Evolutionary conservation across 2,113 vertebrate species (phyloP).

Genomic region (Microcebus griseorufus): DNA sequence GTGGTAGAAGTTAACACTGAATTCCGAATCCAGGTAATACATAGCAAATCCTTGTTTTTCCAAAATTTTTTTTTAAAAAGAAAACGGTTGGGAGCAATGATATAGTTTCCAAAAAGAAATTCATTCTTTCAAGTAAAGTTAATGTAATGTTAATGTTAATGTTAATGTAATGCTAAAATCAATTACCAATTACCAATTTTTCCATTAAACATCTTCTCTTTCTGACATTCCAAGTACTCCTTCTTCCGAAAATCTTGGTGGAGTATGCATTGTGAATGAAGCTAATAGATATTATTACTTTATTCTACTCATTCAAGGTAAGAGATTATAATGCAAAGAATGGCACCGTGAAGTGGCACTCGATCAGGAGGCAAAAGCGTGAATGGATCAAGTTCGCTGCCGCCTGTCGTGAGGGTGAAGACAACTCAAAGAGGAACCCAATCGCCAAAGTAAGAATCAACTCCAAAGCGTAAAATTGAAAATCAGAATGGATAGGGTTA

Average conservation of each 20-base stretch:
- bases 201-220: background rate
- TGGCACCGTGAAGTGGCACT: slow-evolving; percentile 76
- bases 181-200: background rate
- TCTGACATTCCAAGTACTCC: background rate
- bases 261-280: background rate
- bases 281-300: background rate
- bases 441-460: slow-evolving; percentile 76
- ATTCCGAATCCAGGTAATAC: slow-evolving; percentile 79
- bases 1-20: slow-evolving; percentile 77
- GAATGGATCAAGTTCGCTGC: slow-evolving; percentile 81
- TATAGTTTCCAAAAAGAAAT: background rate
- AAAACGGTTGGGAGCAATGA: background rate
- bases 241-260: background rate
- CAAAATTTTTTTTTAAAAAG: background rate
- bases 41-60: background rate
- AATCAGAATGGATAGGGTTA: background rate
- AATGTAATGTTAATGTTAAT: background rate
- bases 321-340: slow-evolving; percentile 74
- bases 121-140: background rate
- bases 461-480: background rate
- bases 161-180: background rate
- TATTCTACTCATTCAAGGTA: slow-evolving; percentile 57
- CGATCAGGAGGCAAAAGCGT: slow-evolving; percentile 75
- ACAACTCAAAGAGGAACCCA: slow-evolving; percentile 79
- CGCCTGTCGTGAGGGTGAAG: slow-evolving; percentile 75